A percentile compares a stretch with the other conserved stretches of the same genome.
phyloP scores from a whole-genome alignment of 2,888 invertebrate species.

The Polia nebulosa region DNA sequence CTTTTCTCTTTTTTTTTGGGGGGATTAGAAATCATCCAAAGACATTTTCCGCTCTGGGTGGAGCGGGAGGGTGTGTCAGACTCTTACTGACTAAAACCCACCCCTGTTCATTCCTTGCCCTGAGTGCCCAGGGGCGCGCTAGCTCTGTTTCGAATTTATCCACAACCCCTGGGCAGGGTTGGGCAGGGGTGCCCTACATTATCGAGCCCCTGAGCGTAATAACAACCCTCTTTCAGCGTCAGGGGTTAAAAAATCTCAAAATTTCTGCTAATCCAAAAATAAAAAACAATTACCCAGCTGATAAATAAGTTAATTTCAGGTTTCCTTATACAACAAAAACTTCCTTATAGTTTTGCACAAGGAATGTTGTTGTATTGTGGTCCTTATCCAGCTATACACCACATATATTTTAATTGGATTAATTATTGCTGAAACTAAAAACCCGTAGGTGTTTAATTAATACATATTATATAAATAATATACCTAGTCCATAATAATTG shows the following conservation, averaged over 20 bases:
- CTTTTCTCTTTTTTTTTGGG: too few species aligned
- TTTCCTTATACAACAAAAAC: constrained; percentile 13
- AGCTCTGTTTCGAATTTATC: too few species aligned
- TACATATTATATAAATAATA: constrained; percentile 29
- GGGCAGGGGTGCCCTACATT: too few species aligned
- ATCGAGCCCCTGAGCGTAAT: constrained; percentile 28
- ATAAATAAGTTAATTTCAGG: constrained; percentile 17
- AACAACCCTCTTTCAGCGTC: constrained; percentile 1
- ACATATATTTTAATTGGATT: constrained; percentile 61
- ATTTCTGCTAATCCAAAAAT: background rate
- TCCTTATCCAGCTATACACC: constrained; percentile 33
- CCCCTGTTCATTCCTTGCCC: too few species aligned
- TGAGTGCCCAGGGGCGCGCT: too few species aligned
- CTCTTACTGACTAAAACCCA: too few species aligned
- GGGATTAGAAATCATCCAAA: too few species aligned
- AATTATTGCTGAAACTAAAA: constrained; percentile 47
- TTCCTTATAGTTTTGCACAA: constrained; percentile 34
- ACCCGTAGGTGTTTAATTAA: constrained; percentile 61
- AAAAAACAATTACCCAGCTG: constrained; percentile 18
- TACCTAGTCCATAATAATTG: constrained; percentile 26
- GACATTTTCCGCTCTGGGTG: too few species aligned
- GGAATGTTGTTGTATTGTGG: constrained; percentile 19
- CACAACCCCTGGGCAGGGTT: too few species aligned
- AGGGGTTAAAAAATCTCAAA: constrained; percentile 12
- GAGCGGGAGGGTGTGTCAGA: too few species aligned